Base-by-base conservation (phyloP, 2,888 invertebrate species). In the Machimus rusticus region DNA sequence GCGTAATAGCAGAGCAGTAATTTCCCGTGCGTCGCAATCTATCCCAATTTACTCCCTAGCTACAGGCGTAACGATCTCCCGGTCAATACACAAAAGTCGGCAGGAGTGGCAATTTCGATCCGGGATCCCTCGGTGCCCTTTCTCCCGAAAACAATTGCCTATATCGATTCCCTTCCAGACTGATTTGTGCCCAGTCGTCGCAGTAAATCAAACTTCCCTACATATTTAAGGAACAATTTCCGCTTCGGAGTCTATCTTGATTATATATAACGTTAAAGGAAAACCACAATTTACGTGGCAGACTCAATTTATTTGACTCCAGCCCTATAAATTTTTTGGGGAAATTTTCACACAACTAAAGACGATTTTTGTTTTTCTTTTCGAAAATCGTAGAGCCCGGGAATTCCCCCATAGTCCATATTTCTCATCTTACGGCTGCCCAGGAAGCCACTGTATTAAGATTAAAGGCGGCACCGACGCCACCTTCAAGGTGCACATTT, bases 401-500 rank as follows among this genome's bases (percentile, higher is more conserved):
- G 51, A n/a, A 79, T 79, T 55, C 16, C 51, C 51, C 12, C 28
- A 28, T 46, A 51, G 51, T 51, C 79, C 51, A 79, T 79, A 79
- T 79, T 79, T 79, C 31, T 79, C 23, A 51, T 28, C 51, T 79
- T 19, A 23, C 16, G 31, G 28, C 46, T 79, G 16, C 51, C 16
- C 79, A 19, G 46, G 79, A 51, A 79, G 51, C 79, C 79, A 79
- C 79, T 79, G 79, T 79, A 79, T 79, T 79, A 79, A 79, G 79
- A 79, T 79, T 79, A 79, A 79, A 79, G 79, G 23, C 14, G 14
- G 43, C 66, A 66, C 23, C 51, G n/a, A 79, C 51, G 51, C 31
- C 31, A 46, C 46, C 79, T 79, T 79, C 79, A 34, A 46, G 79
- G 79, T 79, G 79, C 79, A 51, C 79, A 79, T 79, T 79, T 79